Base-by-base conservation (phyloP, 2,113 vertebrate species). In the Sakesphorus luctuosus region DNA sequence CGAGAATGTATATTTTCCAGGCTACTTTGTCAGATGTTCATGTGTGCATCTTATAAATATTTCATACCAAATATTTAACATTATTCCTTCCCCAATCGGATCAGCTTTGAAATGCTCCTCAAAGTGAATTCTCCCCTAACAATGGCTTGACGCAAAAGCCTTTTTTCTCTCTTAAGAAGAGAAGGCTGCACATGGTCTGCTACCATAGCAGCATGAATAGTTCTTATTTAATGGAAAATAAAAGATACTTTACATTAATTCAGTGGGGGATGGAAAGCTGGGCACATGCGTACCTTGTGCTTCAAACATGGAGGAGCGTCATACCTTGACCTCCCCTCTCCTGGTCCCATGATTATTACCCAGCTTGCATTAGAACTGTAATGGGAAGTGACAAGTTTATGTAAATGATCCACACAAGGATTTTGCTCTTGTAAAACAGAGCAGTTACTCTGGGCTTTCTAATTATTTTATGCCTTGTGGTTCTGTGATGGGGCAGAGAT, bases 381-480 rank as follows among this genome's bases (percentile, higher is more conserved):
- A 98, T 98, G 95, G 95, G 94, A 98, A 98, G 98, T 97, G 98
- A 98, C 98, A 98, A 97, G 98, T 98, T 98, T 98, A 98, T 98
- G 98, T 98, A 98, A 98, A 98, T 98, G 97, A 98, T 97, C 97
- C 94, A 94, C 97, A 92, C 84, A 97, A 95, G 96, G 97, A 98
- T 98, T 98, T 98, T 97, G 97, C 97, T 98, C 96, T 98, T 98
- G 97, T 98, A 98, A 98, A 98, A 98, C 98, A 98, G 98, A 98
- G 98, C 98, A 98, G 98, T 98, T 98, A 98, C 98, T 98, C 90
- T 97, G 98, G 97, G 98, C 97, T 98, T 98, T 98, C 98, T 98
- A 98, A 98, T 98, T 98, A 98, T 98, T 98, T 98, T 98, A 98
- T 98, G 98, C 98, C 98, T 98, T 98, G 98, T 98, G 98, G 98